A percentile compares a stretch with the other conserved stretches of the same genome.
Conservation (phyloP, 1,140 invertebrate species). For the Triops cancriformis region DNA sequence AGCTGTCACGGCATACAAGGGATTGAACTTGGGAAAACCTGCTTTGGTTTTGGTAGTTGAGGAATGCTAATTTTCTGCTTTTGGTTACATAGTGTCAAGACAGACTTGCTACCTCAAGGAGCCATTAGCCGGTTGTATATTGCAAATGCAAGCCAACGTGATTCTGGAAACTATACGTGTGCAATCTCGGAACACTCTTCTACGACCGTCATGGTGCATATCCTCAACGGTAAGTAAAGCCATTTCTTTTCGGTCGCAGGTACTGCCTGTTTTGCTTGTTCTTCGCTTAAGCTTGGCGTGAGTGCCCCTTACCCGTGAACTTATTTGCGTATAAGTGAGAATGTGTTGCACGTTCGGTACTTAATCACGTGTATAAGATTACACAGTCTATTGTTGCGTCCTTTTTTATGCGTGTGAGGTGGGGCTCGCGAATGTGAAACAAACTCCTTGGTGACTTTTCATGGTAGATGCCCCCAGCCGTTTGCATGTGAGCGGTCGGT, state of each 20-base stretch:
- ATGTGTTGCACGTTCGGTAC: neutral
- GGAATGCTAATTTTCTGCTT: neutral
- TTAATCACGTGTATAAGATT: neutral
- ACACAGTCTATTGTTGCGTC: neutral
- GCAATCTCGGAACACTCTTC: conserved; percentile 64
- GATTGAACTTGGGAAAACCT: too few species aligned
- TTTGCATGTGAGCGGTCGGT: neutral
- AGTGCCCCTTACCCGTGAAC: neutral
- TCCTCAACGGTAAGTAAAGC: conserved; percentile 59
- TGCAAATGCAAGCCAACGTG: conserved; percentile 66
- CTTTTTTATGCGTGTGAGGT: too few species aligned
- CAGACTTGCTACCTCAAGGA: conserved; percentile 62
- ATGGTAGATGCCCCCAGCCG: neutral
- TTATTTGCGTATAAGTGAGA: neutral
- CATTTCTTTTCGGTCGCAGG: neutral
- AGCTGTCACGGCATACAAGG: too few species aligned
- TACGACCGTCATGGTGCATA: conserved; percentile 66
- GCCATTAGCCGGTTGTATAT: conserved; percentile 71
- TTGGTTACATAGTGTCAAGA: conserved; percentile 59
- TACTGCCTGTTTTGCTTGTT: neutral
- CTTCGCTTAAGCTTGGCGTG: neutral
- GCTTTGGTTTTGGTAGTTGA: conserved; percentile 28
- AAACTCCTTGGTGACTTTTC: neutral
- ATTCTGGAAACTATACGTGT: conserved; percentile 80
- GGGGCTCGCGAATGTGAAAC: neutral